These are phyloP conservation scores for Zapus hudsonius DNA, from an alignment of 2,113 vertebrate species.

Conservation along the genomic window DNA sequence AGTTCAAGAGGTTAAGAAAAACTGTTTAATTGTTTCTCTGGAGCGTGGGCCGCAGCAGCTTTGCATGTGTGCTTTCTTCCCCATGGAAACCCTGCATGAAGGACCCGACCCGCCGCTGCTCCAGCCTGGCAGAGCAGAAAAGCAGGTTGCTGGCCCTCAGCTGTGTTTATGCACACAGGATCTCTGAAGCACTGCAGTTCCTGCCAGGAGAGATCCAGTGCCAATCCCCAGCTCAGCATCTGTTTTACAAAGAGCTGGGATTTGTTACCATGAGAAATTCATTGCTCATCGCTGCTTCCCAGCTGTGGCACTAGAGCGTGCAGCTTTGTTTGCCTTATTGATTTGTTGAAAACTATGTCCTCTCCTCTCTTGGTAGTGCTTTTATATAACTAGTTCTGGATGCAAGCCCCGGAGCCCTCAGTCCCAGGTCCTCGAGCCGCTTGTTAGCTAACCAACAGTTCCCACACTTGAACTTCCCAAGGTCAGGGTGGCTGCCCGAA, in stretches of 20 bases:
- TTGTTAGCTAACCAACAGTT: constrained; percentile 25
- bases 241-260: constrained; percentile 87
- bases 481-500: not conserved
- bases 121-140: constrained; percentile 56
- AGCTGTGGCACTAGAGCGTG: constrained; percentile 82
- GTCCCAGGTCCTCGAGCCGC: constrained; percentile 18
- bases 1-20: constrained; percentile 90
- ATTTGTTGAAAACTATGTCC: constrained; percentile 73
- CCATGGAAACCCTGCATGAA: constrained; percentile 76
- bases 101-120: constrained; percentile 32
- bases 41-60: constrained; percentile 82
- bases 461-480: constrained; percentile 47
- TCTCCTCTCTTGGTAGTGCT: constrained; percentile 65
- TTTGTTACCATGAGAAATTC: constrained; percentile 86
- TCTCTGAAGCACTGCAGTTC: constrained; percentile 78
- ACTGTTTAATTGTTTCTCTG: constrained; percentile 91
- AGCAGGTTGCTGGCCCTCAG: constrained; percentile 86
- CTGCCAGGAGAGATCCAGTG: constrained; percentile 83
- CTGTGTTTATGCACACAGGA: constrained; percentile 87
- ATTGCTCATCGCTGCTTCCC: constrained; percentile 84
- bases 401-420: constrained; percentile 50
- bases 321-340: constrained; percentile 81
- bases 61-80: constrained; percentile 78
- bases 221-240: constrained; percentile 86
- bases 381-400: constrained; percentile 61